Evolutionary conservation across 2,888 invertebrate genomes (phyloP).

Genomic region (Leptinotarsa rubiginosa): DNA sequence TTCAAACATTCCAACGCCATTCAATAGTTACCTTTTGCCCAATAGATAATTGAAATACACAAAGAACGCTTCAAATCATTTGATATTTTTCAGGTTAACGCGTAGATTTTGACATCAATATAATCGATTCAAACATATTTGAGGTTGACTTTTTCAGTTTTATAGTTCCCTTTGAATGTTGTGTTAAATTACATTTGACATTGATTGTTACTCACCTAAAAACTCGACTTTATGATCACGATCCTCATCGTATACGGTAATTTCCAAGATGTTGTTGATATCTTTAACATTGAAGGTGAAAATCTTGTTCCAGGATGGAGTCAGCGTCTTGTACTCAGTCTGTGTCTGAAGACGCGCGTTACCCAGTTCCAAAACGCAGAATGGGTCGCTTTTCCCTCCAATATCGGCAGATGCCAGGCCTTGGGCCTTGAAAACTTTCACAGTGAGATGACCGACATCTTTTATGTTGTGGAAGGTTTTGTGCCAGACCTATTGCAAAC

Average conservation of each 20-base stretch:
- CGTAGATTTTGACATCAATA: too few relatives aligned
- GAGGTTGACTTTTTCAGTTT: background rate
- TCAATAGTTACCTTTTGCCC: too few relatives aligned
- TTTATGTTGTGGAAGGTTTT: slow-evolving; percentile 78
- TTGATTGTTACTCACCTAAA: slow-evolving; percentile 74
- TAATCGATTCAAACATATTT: too few relatives aligned
- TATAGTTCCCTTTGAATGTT: background rate
- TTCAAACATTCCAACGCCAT: too few relatives aligned
- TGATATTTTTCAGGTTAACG: too few relatives aligned
- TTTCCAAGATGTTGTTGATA: slow-evolving; percentile 92
- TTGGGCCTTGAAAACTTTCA: slow-evolving; percentile 88
- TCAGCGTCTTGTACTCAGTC: slow-evolving; percentile 97
- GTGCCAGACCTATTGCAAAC: slow-evolving; percentile 71
- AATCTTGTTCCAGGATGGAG: slow-evolving; percentile 98
- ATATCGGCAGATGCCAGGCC: slow-evolving; percentile 95
- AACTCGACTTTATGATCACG: slow-evolving; percentile 98
- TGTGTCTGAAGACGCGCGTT: slow-evolving; percentile 97
- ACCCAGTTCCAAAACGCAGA: slow-evolving; percentile 95
- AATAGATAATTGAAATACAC: too few relatives aligned
- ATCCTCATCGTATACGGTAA: slow-evolving; percentile 98
- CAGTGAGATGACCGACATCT: slow-evolving; percentile 94
- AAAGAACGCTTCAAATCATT: too few relatives aligned
- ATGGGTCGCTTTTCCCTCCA: slow-evolving; percentile 98
- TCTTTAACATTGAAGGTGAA: slow-evolving; percentile 98
- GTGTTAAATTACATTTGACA: background rate